phyloP scores from a whole-genome alignment of 2,797 vertebrate genomes.

The Pitangus sulphuratus region DNA sequence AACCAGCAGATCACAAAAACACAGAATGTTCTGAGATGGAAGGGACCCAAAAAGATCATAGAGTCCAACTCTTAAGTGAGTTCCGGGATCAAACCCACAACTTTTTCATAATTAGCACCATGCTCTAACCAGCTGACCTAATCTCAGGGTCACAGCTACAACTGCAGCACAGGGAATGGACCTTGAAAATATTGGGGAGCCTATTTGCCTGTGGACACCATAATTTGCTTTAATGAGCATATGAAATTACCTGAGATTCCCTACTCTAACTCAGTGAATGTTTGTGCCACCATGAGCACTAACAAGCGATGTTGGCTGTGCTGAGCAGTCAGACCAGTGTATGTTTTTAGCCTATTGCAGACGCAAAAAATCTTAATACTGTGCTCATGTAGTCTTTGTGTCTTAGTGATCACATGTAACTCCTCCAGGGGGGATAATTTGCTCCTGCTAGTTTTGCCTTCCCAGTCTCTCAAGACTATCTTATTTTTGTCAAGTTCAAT shows the following conservation, averaged over 20 bases:
- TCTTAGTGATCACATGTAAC: not conserved
- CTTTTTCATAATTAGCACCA: not conserved
- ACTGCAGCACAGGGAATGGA: not conserved
- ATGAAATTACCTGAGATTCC: not conserved
- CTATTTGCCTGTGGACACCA: not conserved
- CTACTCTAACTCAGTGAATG: not conserved
- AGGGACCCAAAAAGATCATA: not conserved
- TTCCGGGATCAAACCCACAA: not conserved
- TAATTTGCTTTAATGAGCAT: not conserved
- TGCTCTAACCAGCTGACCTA: not conserved
- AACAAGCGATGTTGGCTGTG: fast-evolving
- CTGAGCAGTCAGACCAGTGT: not conserved
- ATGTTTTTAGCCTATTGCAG: not conserved
- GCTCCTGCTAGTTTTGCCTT: not conserved
- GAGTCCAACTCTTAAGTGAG: not conserved
- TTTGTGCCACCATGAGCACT: fast-evolving
- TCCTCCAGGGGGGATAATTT: not conserved
- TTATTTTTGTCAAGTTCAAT: not conserved
- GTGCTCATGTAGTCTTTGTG: not conserved
- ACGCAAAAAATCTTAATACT: not conserved
- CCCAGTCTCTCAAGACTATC: not conserved
- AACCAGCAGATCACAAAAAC: not conserved
- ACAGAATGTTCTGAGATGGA: not conserved
- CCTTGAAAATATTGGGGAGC: not conserved
- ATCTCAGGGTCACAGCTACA: not conserved